Evolutionary conservation across 2,113 vertebrate genomes (phyloP), one percentile per base, ranked within the genome.

Genomic region (Zapornia atra): DNA sequence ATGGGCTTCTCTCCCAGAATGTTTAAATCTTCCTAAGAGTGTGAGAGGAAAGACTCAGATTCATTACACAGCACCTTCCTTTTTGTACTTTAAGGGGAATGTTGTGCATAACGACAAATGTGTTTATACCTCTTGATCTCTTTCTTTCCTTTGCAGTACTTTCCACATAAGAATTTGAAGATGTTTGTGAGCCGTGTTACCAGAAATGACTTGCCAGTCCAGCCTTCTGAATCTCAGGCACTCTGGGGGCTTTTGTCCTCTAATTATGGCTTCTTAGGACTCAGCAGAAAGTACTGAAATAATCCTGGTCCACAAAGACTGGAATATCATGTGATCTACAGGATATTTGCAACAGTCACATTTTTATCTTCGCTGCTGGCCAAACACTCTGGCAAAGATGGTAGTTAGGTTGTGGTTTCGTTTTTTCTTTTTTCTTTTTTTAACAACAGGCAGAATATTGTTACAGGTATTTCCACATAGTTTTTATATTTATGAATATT

Each of bases 101-200:
- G 2, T 50, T 77, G 13, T 76, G 14, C 56, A 4, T 34, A 40
- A 34, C 66, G 44, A 80, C 24, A 66, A 15, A 42, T 26, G 15
- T 66, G 6, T 63, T 89, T 29, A 2, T 38, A 15, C 50, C 28
- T 64, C 66, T 61, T 29, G 9, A 70, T 84, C 1, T 44, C 89
- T 63, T 86, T 77, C 85, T 95, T 94, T 86, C 75, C 33, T 95
- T 96, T 97, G 31, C 96, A 99, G 99, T 98, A 99, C 99, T 81
- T 99, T 99, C 90, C 99, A 99, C 95, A 99, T 99, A 98, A 98
- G 99, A 96, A 99, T 99, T 98, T 99, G 98, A 99, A 96, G 96
- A 92, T 71, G 40, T 65, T 63, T 51, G 53, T 86, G 92, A 96
- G 36, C 72, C 5, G 33, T 48, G 70, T 76, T 80, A n/a, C 6